Percentiles rank a stretch among this genome's conserved stretches.
Conservation (phyloP, 2,113 vertebrate genomes). For the Catharus fuscescens region DNA sequence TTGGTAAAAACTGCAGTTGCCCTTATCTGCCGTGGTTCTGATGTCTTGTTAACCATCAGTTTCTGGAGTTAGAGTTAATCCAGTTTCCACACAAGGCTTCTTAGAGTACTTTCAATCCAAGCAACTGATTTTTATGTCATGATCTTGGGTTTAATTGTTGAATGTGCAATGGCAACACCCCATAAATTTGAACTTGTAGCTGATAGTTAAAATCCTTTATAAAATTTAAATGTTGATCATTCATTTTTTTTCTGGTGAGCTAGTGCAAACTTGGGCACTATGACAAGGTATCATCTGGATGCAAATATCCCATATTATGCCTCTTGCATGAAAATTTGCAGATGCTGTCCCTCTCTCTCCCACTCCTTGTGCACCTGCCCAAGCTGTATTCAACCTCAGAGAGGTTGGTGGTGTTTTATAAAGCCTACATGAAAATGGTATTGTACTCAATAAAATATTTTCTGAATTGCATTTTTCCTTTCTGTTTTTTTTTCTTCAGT, state of each 20-base stretch:
- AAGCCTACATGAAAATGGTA: slow-evolving; percentile 27
- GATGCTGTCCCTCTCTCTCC: neutral
- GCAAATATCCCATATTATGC: slow-evolving; percentile 22
- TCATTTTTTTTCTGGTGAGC: neutral
- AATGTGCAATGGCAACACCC: neutral
- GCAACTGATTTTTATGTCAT: neutral
- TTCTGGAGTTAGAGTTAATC: slow-evolving; percentile 18
- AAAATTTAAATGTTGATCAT: neutral
- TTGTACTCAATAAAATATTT: slow-evolving; percentile 72
- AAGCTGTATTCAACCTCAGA: slow-evolving; percentile 64
- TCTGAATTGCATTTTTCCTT: slow-evolving; percentile 33
- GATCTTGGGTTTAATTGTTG: neutral
- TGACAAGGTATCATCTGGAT: slow-evolving; percentile 10
- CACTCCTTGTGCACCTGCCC: slow-evolving; percentile 41
- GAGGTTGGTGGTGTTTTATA: slow-evolving; percentile 61
- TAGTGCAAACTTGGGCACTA: slow-evolving; percentile 51
- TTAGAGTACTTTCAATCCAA: neutral
- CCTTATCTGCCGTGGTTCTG: neutral
- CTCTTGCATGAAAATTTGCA: slow-evolving; percentile 56
- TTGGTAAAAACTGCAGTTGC: neutral
- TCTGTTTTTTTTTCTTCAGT: neutral
- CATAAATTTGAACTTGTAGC: neutral
- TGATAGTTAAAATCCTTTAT: neutral
- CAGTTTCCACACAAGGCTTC: neutral
- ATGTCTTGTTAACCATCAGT: neutral